Conservation (phyloP, 2,113 vertebrate species). For the Apteryx owenii region DNA sequence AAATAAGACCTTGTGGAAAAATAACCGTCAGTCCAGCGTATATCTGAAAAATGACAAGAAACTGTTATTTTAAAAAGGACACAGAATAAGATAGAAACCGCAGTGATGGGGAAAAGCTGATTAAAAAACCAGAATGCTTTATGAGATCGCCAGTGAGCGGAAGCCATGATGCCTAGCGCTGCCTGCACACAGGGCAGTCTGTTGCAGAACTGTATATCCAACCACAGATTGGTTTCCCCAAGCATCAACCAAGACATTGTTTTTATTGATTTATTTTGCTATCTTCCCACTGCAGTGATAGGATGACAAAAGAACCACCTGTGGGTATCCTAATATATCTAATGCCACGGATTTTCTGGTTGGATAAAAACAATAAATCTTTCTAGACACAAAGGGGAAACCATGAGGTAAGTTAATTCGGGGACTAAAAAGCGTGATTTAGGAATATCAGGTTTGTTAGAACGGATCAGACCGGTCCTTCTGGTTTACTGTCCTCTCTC, state of each 20-base stretch:
- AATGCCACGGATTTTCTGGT: constrained; percentile 67
- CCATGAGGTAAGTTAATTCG: constrained; percentile 36
- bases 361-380: constrained; percentile 70
- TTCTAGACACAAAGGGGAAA: constrained; percentile 49
- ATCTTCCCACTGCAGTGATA: constrained; percentile 63
- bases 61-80: not conserved
- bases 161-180: not conserved
- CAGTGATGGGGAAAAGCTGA: not conserved
- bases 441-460: constrained; percentile 53
- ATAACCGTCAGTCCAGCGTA: not conserved
- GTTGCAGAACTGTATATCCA: constrained; percentile 40
- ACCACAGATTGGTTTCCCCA: constrained; percentile 45
- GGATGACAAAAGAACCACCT: constrained; percentile 68
- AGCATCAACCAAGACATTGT: constrained; percentile 56
- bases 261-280: constrained; percentile 74
- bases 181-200: not conserved
- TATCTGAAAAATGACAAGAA: not conserved
- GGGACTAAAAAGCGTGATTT: constrained; percentile 52
- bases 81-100: not conserved
- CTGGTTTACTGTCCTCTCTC: not conserved
- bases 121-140: not conserved
- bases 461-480: constrained; percentile 15
- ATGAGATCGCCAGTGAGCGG: not conserved
- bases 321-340: constrained; percentile 69
- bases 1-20: not conserved